Evolutionary conservation across 1,140 invertebrate species (phyloP).

Genomic region (Ladona fulva): DNA sequence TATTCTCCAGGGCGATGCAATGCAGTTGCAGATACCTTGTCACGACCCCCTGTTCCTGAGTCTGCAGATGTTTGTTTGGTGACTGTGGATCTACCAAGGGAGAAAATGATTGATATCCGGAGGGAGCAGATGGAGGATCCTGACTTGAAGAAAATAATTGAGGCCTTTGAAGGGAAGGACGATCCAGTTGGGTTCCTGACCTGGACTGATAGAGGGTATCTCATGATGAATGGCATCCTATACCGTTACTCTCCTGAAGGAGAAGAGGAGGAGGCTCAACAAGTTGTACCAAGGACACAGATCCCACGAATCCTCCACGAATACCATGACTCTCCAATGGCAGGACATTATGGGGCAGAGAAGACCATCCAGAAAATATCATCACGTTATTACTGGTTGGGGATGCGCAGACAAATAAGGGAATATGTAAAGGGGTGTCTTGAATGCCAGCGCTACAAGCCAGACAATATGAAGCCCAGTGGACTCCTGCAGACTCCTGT

Average conservation of each 20-base stretch:
- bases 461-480: too few relatives aligned
- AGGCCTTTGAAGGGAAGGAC: constrained; percentile 22
- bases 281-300: constrained; percentile 19
- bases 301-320: constrained; percentile 30
- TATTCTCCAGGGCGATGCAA: too few relatives aligned
- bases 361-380: constrained; percentile 26
- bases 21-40: too few relatives aligned
- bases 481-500: too few relatives aligned
- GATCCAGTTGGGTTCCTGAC: constrained; percentile 13
- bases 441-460: too few relatives aligned
- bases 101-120: constrained; percentile 23
- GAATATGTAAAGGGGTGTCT: too few relatives aligned
- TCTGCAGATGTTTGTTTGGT: constrained; percentile 21
- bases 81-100: constrained; percentile 22
- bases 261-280: too few relatives aligned
- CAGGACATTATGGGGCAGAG: constrained; percentile 28
- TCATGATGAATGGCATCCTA: constrained; percentile 25
- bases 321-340: too few relatives aligned
- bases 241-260: constrained; percentile 24
- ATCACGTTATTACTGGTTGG: neutral
- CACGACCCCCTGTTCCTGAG: constrained; percentile 29
- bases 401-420: too few relatives aligned
- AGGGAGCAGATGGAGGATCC: too few relatives aligned
- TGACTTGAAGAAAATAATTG: constrained; percentile 26
- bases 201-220: constrained; percentile 25